Conservation (phyloP, 2,797 vertebrate genomes). For the Artibeus jamaicensis region DNA sequence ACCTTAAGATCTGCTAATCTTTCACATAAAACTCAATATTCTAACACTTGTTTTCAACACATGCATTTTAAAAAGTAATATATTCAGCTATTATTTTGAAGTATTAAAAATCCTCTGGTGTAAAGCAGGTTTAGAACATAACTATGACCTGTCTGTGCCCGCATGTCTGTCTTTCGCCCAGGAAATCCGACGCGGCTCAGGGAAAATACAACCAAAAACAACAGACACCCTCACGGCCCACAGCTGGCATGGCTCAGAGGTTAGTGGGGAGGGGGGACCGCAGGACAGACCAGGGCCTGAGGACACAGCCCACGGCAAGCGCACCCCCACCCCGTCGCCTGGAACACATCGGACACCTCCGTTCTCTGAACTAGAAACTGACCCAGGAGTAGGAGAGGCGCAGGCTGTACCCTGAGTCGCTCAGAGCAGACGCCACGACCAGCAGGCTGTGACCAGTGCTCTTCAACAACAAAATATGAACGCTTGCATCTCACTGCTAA, state of each 20-base stretch:
- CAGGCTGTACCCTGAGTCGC: fast-evolving
- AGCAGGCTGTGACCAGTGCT: not conserved
- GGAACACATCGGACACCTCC: fast-evolving
- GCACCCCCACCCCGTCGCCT: fast-evolving
- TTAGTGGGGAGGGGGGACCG: not conserved
- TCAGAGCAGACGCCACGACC: not conserved
- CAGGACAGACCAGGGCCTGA: not conserved
- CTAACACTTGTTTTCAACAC: not conserved
- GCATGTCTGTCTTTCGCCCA: not conserved
- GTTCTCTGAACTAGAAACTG: not conserved
- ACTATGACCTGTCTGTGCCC: not conserved
- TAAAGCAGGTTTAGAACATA: not conserved
- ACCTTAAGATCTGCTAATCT: not conserved
- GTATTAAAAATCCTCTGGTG: not conserved
- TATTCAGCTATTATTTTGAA: not conserved
- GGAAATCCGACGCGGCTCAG: not conserved
- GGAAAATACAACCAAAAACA: not conserved
- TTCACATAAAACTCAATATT: not conserved
- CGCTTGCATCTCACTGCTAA: not conserved
- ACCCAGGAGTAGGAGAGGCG: no score
- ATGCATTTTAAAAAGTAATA: not conserved
- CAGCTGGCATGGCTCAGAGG: not conserved
- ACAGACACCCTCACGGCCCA: not conserved
- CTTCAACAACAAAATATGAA: not conserved
- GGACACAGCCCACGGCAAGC: not conserved